phyloP scores from a whole-genome alignment of 2,888 invertebrate species.

The Ischnus inquisitorius region DNA sequence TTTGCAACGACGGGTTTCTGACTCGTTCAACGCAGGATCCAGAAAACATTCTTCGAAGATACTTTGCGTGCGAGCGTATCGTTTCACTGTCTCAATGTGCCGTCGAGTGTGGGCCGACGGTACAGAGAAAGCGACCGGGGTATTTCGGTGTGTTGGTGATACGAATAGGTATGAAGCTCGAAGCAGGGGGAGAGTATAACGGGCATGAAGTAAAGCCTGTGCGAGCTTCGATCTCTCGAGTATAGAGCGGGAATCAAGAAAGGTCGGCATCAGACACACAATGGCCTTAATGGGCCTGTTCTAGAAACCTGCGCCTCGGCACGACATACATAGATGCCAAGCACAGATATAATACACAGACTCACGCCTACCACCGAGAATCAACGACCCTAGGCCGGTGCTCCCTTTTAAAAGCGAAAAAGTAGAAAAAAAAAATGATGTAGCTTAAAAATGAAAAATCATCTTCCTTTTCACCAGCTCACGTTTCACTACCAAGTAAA shows the following conservation, averaged over 20 bases:
- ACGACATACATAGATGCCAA: slow-evolving; percentile 63
- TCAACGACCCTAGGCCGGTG: slow-evolving; percentile 19
- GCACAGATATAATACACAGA: slow-evolving; percentile 57
- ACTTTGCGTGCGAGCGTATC: slow-evolving; percentile 13
- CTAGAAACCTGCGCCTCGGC: slow-evolving; percentile 66
- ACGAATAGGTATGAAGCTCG: slow-evolving; percentile 6
- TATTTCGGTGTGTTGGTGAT: slow-evolving; percentile 17
- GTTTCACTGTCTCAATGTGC: slow-evolving; percentile 25
- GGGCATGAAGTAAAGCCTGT: slow-evolving; percentile 48
- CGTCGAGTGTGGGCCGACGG: slow-evolving; percentile 24
- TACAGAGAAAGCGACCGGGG: not conserved
- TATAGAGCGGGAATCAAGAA: slow-evolving; percentile 24
- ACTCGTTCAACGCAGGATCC: slow-evolving; percentile 55
- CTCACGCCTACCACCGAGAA: slow-evolving; percentile 33
- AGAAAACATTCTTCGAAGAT: slow-evolving; percentile 27
- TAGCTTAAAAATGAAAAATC: not conserved
- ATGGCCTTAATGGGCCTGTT: slow-evolving; percentile 69
- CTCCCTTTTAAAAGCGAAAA: slow-evolving; percentile 19
- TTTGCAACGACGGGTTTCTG: not conserved
- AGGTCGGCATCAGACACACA: slow-evolving; percentile 56
- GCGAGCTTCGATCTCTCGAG: slow-evolving; percentile 49
- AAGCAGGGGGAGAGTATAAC: slow-evolving; percentile 15
- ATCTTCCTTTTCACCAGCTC: not conserved
- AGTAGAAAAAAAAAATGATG: slow-evolving; percentile 8
- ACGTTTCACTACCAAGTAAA: not conserved